Percentiles rank a stretch among this genome's conserved stretches.
Conservation (phyloP, 2,888 invertebrate genomes). For the Mystacides longicornis region DNA sequence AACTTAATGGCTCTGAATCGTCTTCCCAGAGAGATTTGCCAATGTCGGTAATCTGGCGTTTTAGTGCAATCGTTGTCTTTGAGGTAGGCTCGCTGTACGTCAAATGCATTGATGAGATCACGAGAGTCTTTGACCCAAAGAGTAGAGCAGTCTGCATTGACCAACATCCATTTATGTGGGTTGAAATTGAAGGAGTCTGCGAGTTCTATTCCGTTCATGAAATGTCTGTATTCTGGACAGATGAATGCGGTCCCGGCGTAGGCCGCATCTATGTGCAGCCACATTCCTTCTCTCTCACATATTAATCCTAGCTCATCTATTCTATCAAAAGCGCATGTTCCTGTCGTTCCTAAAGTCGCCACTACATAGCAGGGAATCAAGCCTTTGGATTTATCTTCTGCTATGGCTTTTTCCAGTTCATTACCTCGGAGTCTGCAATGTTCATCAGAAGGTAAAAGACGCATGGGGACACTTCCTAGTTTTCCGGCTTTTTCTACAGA, state of each 20-base stretch:
- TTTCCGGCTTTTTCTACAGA: slow-evolving; percentile 83
- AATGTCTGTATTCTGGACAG: slow-evolving; percentile 81
- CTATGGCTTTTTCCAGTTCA: slow-evolving; percentile 59
- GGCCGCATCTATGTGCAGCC: slow-evolving; percentile 95
- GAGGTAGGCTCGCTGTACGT: slow-evolving; percentile 84
- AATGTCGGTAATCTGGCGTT: slow-evolving; percentile 62
- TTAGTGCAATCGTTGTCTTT: slow-evolving; percentile 62
- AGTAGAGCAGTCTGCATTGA: slow-evolving; percentile 92
- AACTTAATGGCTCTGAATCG: slow-evolving; percentile 84
- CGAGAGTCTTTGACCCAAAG: slow-evolving; percentile 83
- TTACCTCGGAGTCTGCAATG: slow-evolving; percentile 61
- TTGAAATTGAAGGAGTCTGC: slow-evolving; percentile 91
- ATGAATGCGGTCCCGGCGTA: slow-evolving; percentile 90
- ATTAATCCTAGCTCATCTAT: slow-evolving; percentile 76
- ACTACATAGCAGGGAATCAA: slow-evolving; percentile 83
- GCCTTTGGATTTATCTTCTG: slow-evolving; percentile 69
- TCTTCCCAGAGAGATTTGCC: slow-evolving; percentile 82
- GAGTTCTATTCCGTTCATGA: slow-evolving; percentile 69
- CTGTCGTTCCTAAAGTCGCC: slow-evolving; percentile 81
- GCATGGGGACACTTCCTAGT: slow-evolving; percentile 70
- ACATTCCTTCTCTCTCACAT: slow-evolving; percentile 66
- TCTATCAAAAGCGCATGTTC: slow-evolving; percentile 81
- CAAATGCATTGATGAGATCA: slow-evolving; percentile 76
- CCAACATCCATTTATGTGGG: slow-evolving; percentile 91
- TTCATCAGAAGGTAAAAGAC: slow-evolving; percentile 59